Evolutionary conservation across 2,888 invertebrate species (phyloP), one percentile per base, ranked within the genome.

Genomic region (Clistopyga incitator): DNA sequence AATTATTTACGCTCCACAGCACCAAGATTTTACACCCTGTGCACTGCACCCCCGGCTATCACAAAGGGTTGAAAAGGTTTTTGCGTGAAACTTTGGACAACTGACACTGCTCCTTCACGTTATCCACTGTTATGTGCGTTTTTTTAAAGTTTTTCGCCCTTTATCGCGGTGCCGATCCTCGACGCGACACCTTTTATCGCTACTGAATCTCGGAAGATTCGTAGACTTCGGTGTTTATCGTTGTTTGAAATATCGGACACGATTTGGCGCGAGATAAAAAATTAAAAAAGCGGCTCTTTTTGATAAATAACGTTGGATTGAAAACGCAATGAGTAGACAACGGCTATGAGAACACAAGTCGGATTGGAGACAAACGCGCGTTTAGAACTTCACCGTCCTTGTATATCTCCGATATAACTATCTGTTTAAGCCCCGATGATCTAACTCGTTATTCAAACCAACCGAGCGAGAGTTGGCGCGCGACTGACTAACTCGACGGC

Each of bases 401-500:
- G 20, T 45, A 15, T 20, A 34, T 10, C 61, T 47, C 38, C 50
- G 25, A 47, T 20, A 20, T 64, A 8, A 52, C 29, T 50, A 18
- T 75, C 47, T 64, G 47, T 34, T 20, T 18, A 75, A 65, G 56
- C 59, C n/a, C 34, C 80, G 77, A 56, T 70, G 77, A 64, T 54
- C 42, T 56, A 59, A 74, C 47, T 82, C 72, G 81, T 71, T 29
- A 52, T 78, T 84, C 79, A 87, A 86, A 88, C 76, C 87, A 88
- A 83, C 87, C 89, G 84, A 87, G 89, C 89, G 88, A 91, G 88
- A 90, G 92, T 90, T 92, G 90, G 90, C 92, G 93, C 92, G 92
- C 93, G 89, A 93, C 93, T 93, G 93, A 91, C 87, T 90, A 86
- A 86, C 90, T 88, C 86, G 85, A 87, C 88, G 86, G 88, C 92